A percentile compares a stretch with the other conserved stretches of the same genome.
Conservation (phyloP, 1,140 invertebrate genomes). For the Drosophila lacteicornis region DNA sequence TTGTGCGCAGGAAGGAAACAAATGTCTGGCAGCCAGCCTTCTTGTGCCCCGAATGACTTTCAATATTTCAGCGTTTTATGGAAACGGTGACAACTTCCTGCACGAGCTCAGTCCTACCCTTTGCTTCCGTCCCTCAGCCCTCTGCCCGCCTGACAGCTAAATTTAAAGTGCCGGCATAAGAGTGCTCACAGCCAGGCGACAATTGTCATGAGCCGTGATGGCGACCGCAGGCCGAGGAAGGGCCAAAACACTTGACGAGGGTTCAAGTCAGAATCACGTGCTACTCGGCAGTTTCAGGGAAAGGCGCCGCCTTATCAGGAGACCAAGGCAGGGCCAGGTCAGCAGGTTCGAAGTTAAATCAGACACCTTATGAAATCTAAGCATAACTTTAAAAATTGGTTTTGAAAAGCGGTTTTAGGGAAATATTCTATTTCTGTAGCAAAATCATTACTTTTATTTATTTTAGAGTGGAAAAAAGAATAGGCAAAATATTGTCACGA, state of each 20-base stretch:
- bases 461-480: background rate
- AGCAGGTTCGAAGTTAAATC: background rate
- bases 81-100: slow-evolving; percentile 75
- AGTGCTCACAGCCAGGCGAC: slow-evolving; percentile 43
- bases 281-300: slow-evolving; percentile 31
- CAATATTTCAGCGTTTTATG: slow-evolving; percentile 80
- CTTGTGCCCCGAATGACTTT: slow-evolving; percentile 73
- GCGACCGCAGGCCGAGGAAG: slow-evolving; percentile 27
- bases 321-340: slow-evolving; percentile 1
- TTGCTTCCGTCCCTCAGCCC: slow-evolving; percentile 18
- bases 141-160: slow-evolving; percentile 11
- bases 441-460: background rate
- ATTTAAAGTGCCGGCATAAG: slow-evolving; percentile 43
- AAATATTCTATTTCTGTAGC: background rate
- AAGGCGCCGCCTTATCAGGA: slow-evolving; percentile 30
- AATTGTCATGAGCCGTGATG: slow-evolving; percentile 57
- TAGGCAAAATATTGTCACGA: no score
- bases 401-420: background rate
- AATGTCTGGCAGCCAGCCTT: slow-evolving; percentile 62
- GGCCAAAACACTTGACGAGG: slow-evolving; percentile 57
- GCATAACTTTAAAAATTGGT: background rate
- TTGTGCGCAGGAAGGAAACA: slow-evolving; percentile 73
- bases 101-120: slow-evolving; percentile 19
- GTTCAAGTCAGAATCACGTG: slow-evolving; percentile 37
- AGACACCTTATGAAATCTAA: background rate